Percentiles rank a stretch among this genome's conserved stretches.
These are phyloP conservation scores for Rhipidura dahli DNA, from an alignment of 2,113 vertebrate species.

Conservation along the genomic window DNA sequence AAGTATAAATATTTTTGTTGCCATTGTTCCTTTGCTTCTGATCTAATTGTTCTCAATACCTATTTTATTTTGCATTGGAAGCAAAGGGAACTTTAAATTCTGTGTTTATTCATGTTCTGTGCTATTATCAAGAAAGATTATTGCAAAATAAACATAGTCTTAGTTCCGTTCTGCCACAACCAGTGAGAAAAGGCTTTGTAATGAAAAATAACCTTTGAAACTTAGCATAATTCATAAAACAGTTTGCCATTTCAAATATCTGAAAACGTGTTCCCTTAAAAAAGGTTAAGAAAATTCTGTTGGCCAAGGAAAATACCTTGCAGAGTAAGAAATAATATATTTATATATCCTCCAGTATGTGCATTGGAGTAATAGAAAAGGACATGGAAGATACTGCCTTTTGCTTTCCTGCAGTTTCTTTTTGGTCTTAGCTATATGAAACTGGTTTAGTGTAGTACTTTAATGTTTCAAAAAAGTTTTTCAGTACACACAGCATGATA, in stretches of 20 bases:
- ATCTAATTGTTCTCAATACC: not conserved
- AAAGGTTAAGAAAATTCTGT: not conserved
- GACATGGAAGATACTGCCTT: not conserved
- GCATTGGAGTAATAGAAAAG: not conserved
- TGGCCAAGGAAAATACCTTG: not conserved
- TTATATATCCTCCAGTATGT: not conserved
- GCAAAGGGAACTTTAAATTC: not conserved
- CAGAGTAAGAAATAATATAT: not conserved
- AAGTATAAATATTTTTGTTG: not conserved
- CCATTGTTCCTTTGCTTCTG: not conserved
- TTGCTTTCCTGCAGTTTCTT: not conserved
- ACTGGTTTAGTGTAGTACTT: not conserved
- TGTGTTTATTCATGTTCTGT: not conserved
- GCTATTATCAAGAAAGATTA: not conserved
- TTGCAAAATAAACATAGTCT: not conserved
- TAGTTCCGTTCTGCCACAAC: not conserved
- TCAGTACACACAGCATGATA: not conserved
- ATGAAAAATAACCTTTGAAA: not conserved
- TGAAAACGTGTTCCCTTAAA: not conserved
- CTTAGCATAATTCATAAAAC: not conserved
- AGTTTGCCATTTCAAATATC: not conserved
- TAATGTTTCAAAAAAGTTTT: fast-evolving
- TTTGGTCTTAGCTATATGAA: not conserved
- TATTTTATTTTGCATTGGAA: not conserved
- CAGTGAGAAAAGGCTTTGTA: not conserved